Conservation (phyloP, 2,113 vertebrate species). For the Solea senegalensis region DNA sequence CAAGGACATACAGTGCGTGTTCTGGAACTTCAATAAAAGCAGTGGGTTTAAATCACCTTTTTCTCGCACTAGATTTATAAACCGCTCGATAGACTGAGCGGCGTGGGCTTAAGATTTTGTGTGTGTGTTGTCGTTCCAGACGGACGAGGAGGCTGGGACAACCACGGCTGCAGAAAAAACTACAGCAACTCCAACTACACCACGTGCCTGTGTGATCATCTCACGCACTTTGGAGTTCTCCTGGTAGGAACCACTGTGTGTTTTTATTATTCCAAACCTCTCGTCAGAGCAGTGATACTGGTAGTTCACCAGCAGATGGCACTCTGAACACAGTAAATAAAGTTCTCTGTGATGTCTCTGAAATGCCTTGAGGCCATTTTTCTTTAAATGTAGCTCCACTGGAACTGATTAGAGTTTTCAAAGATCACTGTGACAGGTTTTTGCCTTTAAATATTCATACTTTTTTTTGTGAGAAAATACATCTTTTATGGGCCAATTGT, state of each 20-base stretch:
- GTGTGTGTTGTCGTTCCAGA: slow-evolving; percentile 71
- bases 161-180: slow-evolving; percentile 82
- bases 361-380: no score
- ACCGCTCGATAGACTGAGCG: not conserved
- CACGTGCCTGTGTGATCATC: slow-evolving; percentile 90
- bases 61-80: not conserved
- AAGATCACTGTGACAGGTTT: no score
- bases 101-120: not conserved
- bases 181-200: slow-evolving; percentile 84
- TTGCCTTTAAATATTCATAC: no score
- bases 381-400: no score
- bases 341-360: not conserved
- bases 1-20: slow-evolving; percentile 80
- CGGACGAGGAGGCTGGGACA: slow-evolving; percentile 88
- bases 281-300: not conserved
- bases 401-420: no score
- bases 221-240: slow-evolving; percentile 94
- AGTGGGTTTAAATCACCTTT: slow-evolving; percentile 63
- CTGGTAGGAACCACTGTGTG: slow-evolving; percentile 78
- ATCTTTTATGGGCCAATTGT: no score
- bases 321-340: slow-evolving; percentile 7
- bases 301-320: slow-evolving; percentile 43
- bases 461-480: no score
- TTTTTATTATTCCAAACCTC: not conserved
- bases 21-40: slow-evolving; percentile 89